Percentiles rank a stretch among this genome's conserved stretches.
These are phyloP conservation scores for Cryptoprocta ferox DNA, from an alignment of 2,797 vertebrate genomes.

Conservation along the genomic window DNA sequence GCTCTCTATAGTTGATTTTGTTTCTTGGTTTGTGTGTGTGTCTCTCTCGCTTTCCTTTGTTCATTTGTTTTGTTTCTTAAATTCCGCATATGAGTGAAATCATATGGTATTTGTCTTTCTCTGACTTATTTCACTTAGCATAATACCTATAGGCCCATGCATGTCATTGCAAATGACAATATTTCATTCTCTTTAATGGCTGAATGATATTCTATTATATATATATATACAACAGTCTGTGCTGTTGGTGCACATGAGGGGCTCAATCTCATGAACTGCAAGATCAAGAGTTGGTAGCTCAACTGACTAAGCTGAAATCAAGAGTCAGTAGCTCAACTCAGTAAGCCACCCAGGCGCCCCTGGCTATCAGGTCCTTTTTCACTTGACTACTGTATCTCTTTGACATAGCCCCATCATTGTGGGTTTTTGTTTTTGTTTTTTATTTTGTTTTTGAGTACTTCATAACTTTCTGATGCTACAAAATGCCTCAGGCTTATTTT, in stretches of 20 bases:
- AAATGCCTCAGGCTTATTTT: not conserved
- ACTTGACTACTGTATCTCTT: not conserved
- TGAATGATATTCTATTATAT: not conserved
- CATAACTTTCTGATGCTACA: not conserved
- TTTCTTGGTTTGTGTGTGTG: not conserved
- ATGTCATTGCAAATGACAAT: not conserved
- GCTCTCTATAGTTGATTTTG: not conserved
- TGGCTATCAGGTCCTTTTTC: not conserved
- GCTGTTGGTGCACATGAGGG: too few species aligned
- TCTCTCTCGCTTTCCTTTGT: not conserved
- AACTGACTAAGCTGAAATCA: too few species aligned
- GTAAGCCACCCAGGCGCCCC: too few species aligned
- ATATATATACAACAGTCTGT: not conserved
- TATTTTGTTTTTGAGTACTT: not conserved
- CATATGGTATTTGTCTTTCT: not conserved
- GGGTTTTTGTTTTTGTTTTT: not conserved
- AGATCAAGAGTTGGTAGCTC: too few species aligned
- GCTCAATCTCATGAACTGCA: too few species aligned
- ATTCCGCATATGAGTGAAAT: not conserved
- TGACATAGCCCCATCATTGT: not conserved
- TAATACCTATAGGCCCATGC: not conserved
- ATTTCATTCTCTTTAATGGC: not conserved
- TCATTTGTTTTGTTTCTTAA: not conserved
- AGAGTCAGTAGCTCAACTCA: too few species aligned
- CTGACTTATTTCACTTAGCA: not conserved